Base-by-base conservation (phyloP, 2,797 vertebrate genomes). In the Gambelia wislizenii region DNA sequence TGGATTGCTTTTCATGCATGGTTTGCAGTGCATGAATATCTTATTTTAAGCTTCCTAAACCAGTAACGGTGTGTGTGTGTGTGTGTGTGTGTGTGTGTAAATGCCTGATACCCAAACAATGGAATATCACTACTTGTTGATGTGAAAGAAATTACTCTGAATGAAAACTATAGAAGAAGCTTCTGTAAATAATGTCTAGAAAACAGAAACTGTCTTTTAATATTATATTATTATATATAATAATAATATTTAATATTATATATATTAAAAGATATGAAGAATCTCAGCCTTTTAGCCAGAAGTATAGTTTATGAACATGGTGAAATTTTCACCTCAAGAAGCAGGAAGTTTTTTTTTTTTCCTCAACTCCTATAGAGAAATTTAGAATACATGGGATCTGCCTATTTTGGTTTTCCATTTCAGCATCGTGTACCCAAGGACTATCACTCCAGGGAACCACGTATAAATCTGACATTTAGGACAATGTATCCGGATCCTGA, bases 371-470 rank as follows among this genome's bases (percentile, higher is more conserved):
- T 76, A 22, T 25, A 86, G 74, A 22, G 18, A 74, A 30, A 22
- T 33, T 42, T 80, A 81, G 36, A 14, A 42, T 78, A 27, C 8
- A 84, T 79, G 30, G 67, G 18, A 13, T 69, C 14, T 33, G 76
- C 54, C 30, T 3, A 7, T 74, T 20, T 49, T 33, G 67, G 39
- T 22, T 1, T 0, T 25, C 0, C 42, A 56, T 67, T 83, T 81
- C 96, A 99, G 99, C 99, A 99, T 95, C 98, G 98, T 87, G 98
- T 99, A 88, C 98, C 98, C 64, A 99, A 98, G 96, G 99, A 99
- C 87, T 99, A 99, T 95, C 99, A 99, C 67, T 98, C 98, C 79
- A 97, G 98, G 75, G 97, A 97, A 25, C 97, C 97, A 0, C 97
- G 98, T 92, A 98, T 99, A 94, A 99, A 99, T 97, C 93, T 99